phyloP scores from a whole-genome alignment of 2,113 vertebrate genomes.

The Hymenochirus boettgeri region DNA sequence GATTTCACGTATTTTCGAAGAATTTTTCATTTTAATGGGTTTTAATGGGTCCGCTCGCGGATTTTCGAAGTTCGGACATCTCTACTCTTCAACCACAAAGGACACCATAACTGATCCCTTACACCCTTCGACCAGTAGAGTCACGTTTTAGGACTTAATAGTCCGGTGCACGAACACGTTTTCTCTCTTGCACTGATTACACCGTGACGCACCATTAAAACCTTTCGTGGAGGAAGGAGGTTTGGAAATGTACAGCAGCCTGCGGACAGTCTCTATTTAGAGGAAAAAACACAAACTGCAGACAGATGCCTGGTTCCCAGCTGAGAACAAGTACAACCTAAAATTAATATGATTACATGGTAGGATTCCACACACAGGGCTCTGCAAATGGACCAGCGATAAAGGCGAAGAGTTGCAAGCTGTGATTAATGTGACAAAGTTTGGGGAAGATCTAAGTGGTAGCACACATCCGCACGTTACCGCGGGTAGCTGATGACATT shows the following conservation, averaged over 20 bases:
- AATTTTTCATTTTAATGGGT: no score
- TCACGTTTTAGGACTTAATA: no score
- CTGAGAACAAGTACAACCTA: conserved; percentile 36
- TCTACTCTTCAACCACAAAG: no score
- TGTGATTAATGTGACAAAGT: conserved; percentile 39
- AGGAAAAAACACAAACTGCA: neutral
- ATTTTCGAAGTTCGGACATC: no score
- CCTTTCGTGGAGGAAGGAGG: no score
- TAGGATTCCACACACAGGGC: conserved; percentile 3
- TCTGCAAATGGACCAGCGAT: conserved; percentile 20
- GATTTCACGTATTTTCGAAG: no score
- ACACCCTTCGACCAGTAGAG: no score
- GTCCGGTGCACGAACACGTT: no score
- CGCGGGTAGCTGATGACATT: conserved; percentile 2
- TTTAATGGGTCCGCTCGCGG: no score
- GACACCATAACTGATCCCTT: no score
- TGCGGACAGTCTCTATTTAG: neutral
- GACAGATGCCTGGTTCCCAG: conserved; percentile 34
- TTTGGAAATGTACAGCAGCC: neutral
- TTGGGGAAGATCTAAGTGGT: conserved; percentile 18
- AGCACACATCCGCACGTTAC: conserved; percentile 19
- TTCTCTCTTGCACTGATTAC: no score
- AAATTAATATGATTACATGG: conserved; percentile 36
- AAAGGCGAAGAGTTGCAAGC: conserved; percentile 16
- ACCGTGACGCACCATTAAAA: no score